Conservation (phyloP, 1,140 invertebrate genomes). For the Mizuhopecten yessoensis region DNA sequence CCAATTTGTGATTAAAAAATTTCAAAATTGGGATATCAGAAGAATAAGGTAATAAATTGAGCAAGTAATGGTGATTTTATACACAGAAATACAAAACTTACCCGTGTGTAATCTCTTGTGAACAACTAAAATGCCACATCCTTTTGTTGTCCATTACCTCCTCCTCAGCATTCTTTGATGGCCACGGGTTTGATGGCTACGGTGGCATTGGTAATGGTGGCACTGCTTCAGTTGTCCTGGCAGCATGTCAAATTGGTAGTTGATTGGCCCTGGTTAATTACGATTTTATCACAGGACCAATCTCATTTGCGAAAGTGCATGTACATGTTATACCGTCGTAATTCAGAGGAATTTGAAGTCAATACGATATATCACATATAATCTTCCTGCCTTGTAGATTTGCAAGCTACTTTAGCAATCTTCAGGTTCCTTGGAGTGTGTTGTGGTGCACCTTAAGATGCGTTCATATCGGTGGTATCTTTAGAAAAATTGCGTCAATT, state of each 20-base stretch:
- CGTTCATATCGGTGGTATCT: too few relatives aligned
- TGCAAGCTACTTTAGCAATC: neutral
- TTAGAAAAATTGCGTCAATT: too few relatives aligned
- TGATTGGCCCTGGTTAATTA: neutral
- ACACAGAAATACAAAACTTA: too few relatives aligned
- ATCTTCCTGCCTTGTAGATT: neutral
- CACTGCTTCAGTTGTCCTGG: neutral
- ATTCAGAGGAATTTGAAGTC: conserved; percentile 1
- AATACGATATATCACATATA: neutral
- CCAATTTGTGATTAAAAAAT: too few relatives aligned
- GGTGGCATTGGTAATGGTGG: neutral
- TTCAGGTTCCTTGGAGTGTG: too few relatives aligned
- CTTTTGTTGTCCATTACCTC: neutral
- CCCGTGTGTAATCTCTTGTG: neutral
- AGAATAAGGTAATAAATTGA: neutral
- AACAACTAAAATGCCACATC: conserved; percentile 11
- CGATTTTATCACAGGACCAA: neutral
- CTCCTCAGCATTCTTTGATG: neutral
- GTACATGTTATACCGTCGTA: neutral
- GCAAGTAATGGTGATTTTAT: too few relatives aligned
- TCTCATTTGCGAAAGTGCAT: conserved; percentile 17
- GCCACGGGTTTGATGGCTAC: neutral
- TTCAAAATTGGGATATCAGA: neutral
- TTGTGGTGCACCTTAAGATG: too few relatives aligned
- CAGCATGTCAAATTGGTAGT: neutral